A percentile compares a stretch with the other conserved stretches of the same genome.
Conservation (phyloP, 2,113 vertebrate species). For the Plecturocebus donacophilus region DNA sequence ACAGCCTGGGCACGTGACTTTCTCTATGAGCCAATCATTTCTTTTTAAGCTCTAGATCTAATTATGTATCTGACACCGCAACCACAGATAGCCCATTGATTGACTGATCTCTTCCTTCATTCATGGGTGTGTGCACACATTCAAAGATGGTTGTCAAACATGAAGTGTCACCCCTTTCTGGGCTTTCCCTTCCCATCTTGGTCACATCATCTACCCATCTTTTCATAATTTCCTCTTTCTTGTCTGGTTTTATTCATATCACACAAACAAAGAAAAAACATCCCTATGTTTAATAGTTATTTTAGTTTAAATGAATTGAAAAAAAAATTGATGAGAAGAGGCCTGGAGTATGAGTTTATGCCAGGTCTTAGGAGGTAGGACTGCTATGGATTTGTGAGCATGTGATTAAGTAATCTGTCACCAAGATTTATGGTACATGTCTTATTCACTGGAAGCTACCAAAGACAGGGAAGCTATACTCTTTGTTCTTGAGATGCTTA, state of each 20-base stretch:
- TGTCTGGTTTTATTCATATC: background rate
- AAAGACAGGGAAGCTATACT: background rate
- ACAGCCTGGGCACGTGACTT: background rate
- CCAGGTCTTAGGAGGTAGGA: background rate
- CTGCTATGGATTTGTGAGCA: background rate
- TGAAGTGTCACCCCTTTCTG: too few species aligned
- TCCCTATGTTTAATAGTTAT: background rate
- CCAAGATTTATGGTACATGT: background rate
- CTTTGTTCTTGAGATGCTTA: background rate
- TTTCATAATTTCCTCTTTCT: background rate
- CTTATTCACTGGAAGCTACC: background rate
- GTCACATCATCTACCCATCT: background rate
- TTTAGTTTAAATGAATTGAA: constrained; percentile 5
- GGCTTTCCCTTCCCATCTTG: background rate
- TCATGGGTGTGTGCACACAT: background rate
- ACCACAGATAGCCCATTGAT: background rate
- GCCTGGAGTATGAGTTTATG: background rate
- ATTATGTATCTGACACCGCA: background rate
- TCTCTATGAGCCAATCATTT: background rate
- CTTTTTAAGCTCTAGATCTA: background rate
- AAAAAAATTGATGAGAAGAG: background rate
- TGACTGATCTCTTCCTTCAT: background rate
- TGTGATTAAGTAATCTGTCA: constrained; percentile 10
- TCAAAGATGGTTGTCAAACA: background rate
- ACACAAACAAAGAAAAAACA: background rate